Conservation (phyloP, 2,888 invertebrate species). For the Asteroscopus sphinx region DNA sequence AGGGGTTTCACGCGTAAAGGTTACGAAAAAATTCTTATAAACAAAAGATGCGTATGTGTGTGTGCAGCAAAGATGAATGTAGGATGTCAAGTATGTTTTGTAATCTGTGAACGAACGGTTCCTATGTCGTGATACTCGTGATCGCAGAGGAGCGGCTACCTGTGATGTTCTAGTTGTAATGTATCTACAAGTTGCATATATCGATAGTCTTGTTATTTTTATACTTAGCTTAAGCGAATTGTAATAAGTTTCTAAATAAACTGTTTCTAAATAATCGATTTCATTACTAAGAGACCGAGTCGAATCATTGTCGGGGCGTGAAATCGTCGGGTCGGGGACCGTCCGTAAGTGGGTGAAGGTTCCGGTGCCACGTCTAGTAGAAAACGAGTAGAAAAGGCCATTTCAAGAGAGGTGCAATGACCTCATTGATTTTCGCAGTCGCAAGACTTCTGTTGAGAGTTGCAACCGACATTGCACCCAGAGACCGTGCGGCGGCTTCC, state of each 20-base stretch:
- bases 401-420: conserved; percentile 71
- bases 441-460: conserved; percentile 22
- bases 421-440: conserved; percentile 63
- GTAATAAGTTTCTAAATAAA: conserved; percentile 87
- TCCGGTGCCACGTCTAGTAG: conserved; percentile 67
- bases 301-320: conserved; percentile 73
- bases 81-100: background rate
- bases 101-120: conserved; percentile 11
- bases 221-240: conserved; percentile 79
- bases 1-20: too few species aligned
- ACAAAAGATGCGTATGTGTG: background rate
- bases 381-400: conserved; percentile 68
- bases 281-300: conserved; percentile 76
- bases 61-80: background rate
- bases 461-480: conserved; percentile 31
- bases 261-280: conserved; percentile 81
- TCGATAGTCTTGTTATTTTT: conserved; percentile 79
- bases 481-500: background rate
- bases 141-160: conserved; percentile 51
- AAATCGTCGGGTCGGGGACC: conserved; percentile 78
- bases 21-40: background rate
- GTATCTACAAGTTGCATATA: conserved; percentile 59
- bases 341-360: conserved; percentile 83
- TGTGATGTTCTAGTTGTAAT: conserved; percentile 77
- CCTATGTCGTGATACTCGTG: conserved; percentile 19